Percentiles rank a stretch among this genome's conserved stretches.
These are phyloP conservation scores for Psilanteris sp. DNA, from an alignment of 1,140 invertebrate genomes.

Conservation along the genomic window DNA sequence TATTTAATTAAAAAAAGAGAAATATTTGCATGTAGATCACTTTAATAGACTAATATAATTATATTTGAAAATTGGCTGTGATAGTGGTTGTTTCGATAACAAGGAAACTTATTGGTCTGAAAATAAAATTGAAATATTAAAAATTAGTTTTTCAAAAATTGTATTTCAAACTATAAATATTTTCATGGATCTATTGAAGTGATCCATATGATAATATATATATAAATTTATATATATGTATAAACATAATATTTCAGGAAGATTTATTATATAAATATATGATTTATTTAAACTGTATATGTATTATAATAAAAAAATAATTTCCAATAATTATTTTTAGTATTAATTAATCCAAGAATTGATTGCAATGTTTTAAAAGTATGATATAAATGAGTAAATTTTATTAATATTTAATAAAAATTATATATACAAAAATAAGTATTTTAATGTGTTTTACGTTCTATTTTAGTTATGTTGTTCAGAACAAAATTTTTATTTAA, in stretches of 20 bases:
- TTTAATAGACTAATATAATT: not conserved
- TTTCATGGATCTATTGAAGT: constrained; percentile 1
- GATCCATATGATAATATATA: not conserved
- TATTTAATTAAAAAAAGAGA: not conserved
- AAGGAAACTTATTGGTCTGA: not conserved
- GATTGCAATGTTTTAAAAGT: too few species aligned
- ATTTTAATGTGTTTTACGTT: too few species aligned
- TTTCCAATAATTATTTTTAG: not conserved
- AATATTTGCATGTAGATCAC: not conserved
- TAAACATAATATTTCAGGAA: not conserved
- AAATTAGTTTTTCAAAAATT: too few species aligned
- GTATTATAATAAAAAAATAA: constrained; percentile 5
- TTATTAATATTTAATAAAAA: too few species aligned
- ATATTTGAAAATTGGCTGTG: constrained; percentile 12
- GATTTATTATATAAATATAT: not conserved
- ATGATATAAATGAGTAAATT: too few species aligned
- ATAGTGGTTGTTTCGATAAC: not conserved
- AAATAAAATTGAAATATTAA: too few species aligned
- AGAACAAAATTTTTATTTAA: too few species aligned
- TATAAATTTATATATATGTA: constrained; percentile 5
- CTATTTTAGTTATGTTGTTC: too few species aligned
- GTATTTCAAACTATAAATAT: not conserved
- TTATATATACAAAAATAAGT: too few species aligned
- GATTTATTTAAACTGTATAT: constrained; percentile 6
- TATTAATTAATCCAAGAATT: too few species aligned